Evolutionary conservation across 2,797 vertebrate genomes (phyloP).

Genomic region (Peromyscus nudipes): DNA sequence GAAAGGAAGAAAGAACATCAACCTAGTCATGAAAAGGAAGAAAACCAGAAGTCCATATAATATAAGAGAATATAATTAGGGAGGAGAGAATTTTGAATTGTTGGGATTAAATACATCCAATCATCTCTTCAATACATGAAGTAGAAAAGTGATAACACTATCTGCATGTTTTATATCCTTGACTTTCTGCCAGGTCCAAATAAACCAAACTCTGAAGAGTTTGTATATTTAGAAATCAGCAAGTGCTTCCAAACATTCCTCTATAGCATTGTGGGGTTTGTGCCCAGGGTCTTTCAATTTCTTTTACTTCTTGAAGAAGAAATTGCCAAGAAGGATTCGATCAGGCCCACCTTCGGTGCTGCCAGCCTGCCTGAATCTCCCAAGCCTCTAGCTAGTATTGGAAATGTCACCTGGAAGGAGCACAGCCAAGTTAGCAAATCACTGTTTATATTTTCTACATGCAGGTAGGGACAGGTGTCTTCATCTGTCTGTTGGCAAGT

Average conservation of each 20-base stretch:
- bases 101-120: not conserved
- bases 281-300: conserved; percentile 53
- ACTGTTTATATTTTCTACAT: conserved; percentile 76
- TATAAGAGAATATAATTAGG: not conserved
- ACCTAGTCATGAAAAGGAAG: not conserved
- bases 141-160: not conserved
- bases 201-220: conserved; percentile 68
- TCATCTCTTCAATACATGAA: not conserved
- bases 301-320: conserved; percentile 44
- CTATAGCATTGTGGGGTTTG: conserved; percentile 1
- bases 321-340: conserved; percentile 42
- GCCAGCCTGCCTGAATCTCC: conserved; percentile 76
- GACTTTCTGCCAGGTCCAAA: conserved; percentile 57
- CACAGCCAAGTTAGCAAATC: conserved; percentile 77
- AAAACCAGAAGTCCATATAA: not conserved
- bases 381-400: conserved; percentile 81
- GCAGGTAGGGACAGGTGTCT: conserved; percentile 80
- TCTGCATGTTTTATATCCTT: not conserved
- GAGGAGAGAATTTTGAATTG: not conserved
- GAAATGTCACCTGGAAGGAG: conserved; percentile 72
- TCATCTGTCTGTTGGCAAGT: conserved; percentile 83
- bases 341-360: conserved; percentile 52
- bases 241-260: conserved; percentile 47
- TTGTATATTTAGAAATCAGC: conserved; percentile 62
- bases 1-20: not conserved